Conservation (phyloP, 2,888 invertebrate genomes). For the Lysandra bellargus region DNA sequence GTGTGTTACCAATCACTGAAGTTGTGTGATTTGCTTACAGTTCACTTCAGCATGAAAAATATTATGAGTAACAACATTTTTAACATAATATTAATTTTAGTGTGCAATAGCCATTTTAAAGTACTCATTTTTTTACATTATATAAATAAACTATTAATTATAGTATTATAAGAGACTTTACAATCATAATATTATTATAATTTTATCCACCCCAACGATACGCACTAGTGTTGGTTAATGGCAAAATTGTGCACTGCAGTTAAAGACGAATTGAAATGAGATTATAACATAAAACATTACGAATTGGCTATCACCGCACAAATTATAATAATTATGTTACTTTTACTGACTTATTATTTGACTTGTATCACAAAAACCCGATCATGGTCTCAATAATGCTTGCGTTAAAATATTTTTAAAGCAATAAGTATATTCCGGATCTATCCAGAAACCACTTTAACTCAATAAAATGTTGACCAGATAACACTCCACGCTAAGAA, state of each 20-base stretch:
- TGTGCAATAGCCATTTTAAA: neutral
- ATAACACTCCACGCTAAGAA: constrained; percentile 93
- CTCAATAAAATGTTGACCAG: constrained; percentile 60
- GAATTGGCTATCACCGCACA: too few species aligned
- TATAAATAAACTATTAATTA: too few species aligned
- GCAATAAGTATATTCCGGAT: too few species aligned
- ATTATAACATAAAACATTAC: too few species aligned
- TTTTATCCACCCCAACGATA: neutral
- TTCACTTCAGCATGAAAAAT: neutral
- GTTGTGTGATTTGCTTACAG: neutral
- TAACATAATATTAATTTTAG: neutral
- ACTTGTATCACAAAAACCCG: too few species aligned
- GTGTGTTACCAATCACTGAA: neutral
- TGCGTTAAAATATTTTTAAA: too few species aligned
- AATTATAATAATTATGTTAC: too few species aligned
- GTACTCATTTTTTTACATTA: too few species aligned
- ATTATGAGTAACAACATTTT: neutral
- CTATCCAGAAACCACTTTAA: neutral
- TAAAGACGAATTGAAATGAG: neutral
- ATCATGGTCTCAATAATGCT: too few species aligned
- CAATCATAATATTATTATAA: neutral
- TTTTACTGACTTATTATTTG: too few species aligned
- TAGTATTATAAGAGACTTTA: too few species aligned
- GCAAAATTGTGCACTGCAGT: neutral
- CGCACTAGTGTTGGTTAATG: neutral